Base-by-base conservation (phyloP, 1,140 invertebrate genomes). In the Aphelenchoides besseyi region DNA sequence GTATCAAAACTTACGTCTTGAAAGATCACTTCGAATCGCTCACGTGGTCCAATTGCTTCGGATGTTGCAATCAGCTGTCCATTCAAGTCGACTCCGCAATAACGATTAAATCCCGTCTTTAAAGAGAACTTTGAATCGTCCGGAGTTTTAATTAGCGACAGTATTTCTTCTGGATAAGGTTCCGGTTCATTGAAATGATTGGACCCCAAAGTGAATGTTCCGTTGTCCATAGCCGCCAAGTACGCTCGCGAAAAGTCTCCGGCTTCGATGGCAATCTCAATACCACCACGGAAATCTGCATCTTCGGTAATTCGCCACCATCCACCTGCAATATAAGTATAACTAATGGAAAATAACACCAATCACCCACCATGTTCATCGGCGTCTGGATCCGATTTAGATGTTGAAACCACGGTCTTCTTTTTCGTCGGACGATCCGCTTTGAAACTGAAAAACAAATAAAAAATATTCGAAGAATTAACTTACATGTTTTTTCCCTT, bases 401-500 rank as follows among this genome's bases (percentile, higher is more conserved):
- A 53, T 61, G 52, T 62, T 0, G 48, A 26, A 8, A 23, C 64
- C 28, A 29, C 76, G n/a, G 16, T 5, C n/a, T 68, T 79, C 35
- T 75, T 71, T 29, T 71, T 73, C 9, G 28, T 55, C 28, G 48
- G 41, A 36, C 61, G 71, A 32, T 77, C 77, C 12, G 66, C 48
- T 69, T 78, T 78, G 63, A 78, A 78, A n/a, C 76, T 78, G 35
- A 67, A 79, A 75, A 9, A 36, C 5, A 75, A 69, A 37, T 52
- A 5, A 74, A 12, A 3, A 23, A 35, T 18, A 30, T 52, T 18
- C 12, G n/a, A 32, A 55, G 41, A 62, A 69, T 37, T 33, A 41
- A 71, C 72, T 72, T 68, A 78, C 76, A 78, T 55, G n/a, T 76
- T 79, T 26, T 79, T 79, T 41, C 63, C 63, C 53, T 76, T 76